These are phyloP conservation scores for Propithecus coquereli DNA, from an alignment of 2,113 vertebrate genomes.

Conservation along the genomic window DNA sequence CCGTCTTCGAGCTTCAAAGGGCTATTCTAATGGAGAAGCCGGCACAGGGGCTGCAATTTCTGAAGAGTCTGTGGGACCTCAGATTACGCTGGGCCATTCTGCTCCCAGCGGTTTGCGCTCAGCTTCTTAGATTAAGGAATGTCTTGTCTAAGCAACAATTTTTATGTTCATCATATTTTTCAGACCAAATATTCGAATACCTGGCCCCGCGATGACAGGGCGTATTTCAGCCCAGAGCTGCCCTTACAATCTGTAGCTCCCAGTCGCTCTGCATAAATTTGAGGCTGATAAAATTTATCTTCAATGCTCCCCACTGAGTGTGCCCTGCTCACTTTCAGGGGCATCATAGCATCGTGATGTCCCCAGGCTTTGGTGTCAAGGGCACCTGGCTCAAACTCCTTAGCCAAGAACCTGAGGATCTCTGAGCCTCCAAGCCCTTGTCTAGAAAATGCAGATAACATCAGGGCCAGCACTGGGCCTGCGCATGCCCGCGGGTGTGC, in stretches of 20 bases:
- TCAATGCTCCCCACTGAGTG: fast-evolving
- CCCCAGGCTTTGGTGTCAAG: not conserved
- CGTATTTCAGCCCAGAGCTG: fast-evolving
- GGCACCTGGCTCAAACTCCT: not conserved
- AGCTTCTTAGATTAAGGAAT: too few relatives aligned
- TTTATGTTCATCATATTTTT: not conserved
- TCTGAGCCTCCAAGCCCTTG: not conserved
- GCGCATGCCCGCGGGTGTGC: fast-evolving
- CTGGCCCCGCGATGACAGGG: too few relatives aligned
- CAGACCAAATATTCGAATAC: not conserved
- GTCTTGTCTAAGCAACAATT: not conserved
- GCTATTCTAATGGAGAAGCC: not conserved
- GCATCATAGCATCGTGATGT: fast-evolving
- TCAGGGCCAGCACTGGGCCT: fast-evolving
- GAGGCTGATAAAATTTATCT: not conserved
- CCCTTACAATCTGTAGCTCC: fast-evolving
- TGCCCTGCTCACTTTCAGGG: not conserved
- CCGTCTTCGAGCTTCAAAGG: not conserved
- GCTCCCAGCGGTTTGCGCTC: not conserved
- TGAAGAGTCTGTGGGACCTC: not conserved
- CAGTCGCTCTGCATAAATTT: not conserved
- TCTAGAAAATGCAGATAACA: not conserved
- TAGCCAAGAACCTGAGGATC: not conserved
- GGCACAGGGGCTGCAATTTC: not conserved
- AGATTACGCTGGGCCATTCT: fast-evolving